phyloP scores from a whole-genome alignment of 2,113 vertebrate species.

The Ursus arctos region DNA sequence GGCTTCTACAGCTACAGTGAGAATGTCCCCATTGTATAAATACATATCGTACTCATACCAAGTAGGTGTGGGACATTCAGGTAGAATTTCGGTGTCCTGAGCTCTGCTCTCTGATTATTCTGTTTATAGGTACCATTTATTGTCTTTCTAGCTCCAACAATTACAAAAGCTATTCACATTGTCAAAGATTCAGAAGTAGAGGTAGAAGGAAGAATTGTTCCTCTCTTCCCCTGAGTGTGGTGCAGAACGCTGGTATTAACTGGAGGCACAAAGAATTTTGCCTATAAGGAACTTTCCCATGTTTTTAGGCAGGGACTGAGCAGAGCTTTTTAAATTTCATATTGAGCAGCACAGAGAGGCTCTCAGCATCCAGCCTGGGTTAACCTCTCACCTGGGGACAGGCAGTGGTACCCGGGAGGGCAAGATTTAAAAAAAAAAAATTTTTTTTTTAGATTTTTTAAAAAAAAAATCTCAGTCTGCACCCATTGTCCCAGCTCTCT shows the following conservation, averaged over 20 bases:
- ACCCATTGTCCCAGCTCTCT: background rate
- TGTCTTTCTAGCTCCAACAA: background rate
- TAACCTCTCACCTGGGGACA: constrained; percentile 86
- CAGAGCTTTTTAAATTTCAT: background rate
- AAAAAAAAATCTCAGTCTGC: background rate
- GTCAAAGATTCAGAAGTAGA: background rate
- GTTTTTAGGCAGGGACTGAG: background rate
- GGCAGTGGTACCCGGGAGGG: constrained; percentile 91
- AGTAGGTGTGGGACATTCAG: background rate
- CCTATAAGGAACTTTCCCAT: background rate
- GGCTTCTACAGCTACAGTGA: background rate
- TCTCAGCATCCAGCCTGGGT: background rate
- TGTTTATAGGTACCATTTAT: background rate
- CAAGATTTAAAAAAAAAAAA: constrained; percentile 77
- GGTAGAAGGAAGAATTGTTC: background rate
- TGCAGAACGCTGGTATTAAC: background rate
- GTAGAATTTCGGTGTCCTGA: background rate
- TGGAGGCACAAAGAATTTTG: background rate
- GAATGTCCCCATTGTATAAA: too few species aligned
- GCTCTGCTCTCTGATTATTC: background rate
- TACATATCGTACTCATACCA: fast-evolving
- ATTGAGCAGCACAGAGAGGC: too few species aligned
- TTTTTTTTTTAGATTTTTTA: too few species aligned
- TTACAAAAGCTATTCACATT: background rate
- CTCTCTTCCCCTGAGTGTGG: background rate